phyloP scores from a whole-genome alignment of 2,797 vertebrate genomes.

The Miichthys miiuy region DNA sequence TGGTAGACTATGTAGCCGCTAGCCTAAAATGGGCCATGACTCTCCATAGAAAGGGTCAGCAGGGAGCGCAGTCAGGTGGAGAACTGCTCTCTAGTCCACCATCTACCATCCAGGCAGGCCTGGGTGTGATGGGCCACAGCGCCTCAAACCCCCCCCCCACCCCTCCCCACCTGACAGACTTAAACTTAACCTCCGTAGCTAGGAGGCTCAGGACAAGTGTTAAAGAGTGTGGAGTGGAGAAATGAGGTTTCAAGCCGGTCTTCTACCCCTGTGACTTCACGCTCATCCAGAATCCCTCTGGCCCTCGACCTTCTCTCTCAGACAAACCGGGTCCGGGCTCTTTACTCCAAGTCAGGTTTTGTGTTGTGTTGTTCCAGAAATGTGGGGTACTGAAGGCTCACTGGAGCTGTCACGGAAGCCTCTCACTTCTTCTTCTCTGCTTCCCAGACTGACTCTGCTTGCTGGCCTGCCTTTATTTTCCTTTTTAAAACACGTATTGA shows the following conservation, averaged over 20 bases:
- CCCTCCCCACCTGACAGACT: conserved; percentile 55
- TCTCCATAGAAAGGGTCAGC: conserved; percentile 52
- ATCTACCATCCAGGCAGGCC: conserved; percentile 92
- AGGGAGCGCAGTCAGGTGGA: conserved; percentile 70
- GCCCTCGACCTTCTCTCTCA: conserved; percentile 49
- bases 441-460: conserved; percentile 72
- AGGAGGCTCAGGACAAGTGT: conserved; percentile 79
- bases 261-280: conserved; percentile 60
- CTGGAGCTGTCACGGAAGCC: conserved; percentile 64
- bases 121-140: conserved; percentile 88
- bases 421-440: conserved; percentile 62
- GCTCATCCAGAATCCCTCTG: conserved; percentile 57
- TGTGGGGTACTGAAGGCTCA: conserved; percentile 58
- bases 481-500: conserved; percentile 83
- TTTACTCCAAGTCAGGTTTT: conserved; percentile 71
- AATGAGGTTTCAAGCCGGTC: conserved; percentile 58
- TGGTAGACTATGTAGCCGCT: conserved; percentile 76
- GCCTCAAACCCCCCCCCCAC: conserved; percentile 35
- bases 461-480: conserved; percentile 77
- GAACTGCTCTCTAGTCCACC: conserved; percentile 81
- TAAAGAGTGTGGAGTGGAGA: conserved; percentile 61
- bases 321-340: conserved; percentile 48
- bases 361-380: conserved; percentile 66
- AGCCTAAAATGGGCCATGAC: conserved; percentile 65
- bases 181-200: conserved; percentile 63